Evolutionary conservation across 2,797 vertebrate species (phyloP), one percentile per base, ranked within the genome.

Genomic region (Malurus leucopterus): DNA sequence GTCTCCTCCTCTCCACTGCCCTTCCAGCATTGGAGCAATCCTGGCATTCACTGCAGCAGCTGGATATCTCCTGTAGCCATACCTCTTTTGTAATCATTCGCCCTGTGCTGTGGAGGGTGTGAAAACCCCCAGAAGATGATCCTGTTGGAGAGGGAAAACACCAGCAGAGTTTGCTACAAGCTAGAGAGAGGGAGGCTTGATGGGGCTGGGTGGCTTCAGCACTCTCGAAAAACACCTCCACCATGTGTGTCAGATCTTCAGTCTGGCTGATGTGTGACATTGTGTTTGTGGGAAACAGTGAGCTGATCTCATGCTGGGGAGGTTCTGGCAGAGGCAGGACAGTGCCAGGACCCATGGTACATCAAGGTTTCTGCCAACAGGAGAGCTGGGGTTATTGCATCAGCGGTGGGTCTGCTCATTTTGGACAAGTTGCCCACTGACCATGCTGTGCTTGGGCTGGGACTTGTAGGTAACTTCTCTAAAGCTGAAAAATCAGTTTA

Each of bases 321-420:
- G 17, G 71, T 20, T 32, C 40, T 82, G 51, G 64, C 4, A 7
- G 36, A 21, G 40, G 61, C 69, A 67, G 49, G 62, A 47, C 0
- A 0, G 41, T 10, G 7, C 40, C 58, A 0, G 0, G 62, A 61
- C n/a, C 34, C 8, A 1, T 1, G 2, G 38, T 20, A 53, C 4
- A 0, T 2, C 0, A 0, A 43, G 81, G 27, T 54, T 71, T 50
- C 70, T 88, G 57, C 75, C 74, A 51, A 53, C 0, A 1, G 47
- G 36, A 87, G 40, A 40, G 54, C 18, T 73, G 65, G 0, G 1
- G 17, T 49, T 41, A 15, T 27, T 15, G 11, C 30, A 89, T 76
- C 27, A 27, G 57, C 74, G 24, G 43, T 43, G 36, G 30, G 29
- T 61, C 36, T 55, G 38, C 63, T 86, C 24, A 49, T 72, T 91